A percentile compares a stretch with the other conserved stretches of the same genome.
phyloP scores from a whole-genome alignment of 2,888 invertebrate species.

The Troides oblongomaculatus region DNA sequence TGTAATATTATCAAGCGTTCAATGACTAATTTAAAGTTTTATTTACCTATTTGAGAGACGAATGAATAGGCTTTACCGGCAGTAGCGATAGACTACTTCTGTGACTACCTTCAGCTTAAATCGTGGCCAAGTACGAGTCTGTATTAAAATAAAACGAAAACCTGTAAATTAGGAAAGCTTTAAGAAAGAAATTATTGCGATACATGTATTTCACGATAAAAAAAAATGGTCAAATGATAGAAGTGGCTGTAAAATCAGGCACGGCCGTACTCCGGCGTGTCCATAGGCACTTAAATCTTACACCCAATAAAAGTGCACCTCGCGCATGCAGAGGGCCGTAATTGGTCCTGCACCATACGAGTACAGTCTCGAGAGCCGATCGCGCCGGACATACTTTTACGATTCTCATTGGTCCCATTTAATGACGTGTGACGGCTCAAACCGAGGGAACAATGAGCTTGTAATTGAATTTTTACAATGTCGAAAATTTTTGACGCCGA shows the following conservation, averaged over 20 bases:
- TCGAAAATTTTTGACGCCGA: constrained; percentile 44
- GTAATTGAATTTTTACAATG: constrained; percentile 71
- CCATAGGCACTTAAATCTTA: constrained; percentile 77
- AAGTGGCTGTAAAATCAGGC: constrained; percentile 70
- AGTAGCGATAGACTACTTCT: too few relatives aligned
- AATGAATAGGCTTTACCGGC: too few relatives aligned
- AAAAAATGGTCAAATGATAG: constrained; percentile 41
- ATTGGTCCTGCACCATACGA: constrained; percentile 71
- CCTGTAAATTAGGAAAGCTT: too few relatives aligned
- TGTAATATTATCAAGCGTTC: too few relatives aligned
- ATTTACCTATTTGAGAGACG: too few relatives aligned
- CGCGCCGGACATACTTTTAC: constrained; percentile 65
- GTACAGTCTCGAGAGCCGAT: constrained; percentile 51
- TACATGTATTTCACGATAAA: constrained; percentile 13
- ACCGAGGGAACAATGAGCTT: constrained; percentile 65
- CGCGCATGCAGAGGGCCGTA: constrained; percentile 62
- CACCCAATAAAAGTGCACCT: constrained; percentile 77
- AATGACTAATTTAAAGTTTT: too few relatives aligned
- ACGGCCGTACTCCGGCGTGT: constrained; percentile 62
- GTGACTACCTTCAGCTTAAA: too few relatives aligned
- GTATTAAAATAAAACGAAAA: too few relatives aligned
- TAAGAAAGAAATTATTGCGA: not conserved
- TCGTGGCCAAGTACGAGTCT: too few relatives aligned
- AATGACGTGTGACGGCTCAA: constrained; percentile 72
- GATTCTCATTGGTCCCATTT: constrained; percentile 74